Evolutionary conservation across 2,113 vertebrate species (phyloP), one percentile per base, ranked within the genome.

Genomic region (Elephantulus edwardii): DNA sequence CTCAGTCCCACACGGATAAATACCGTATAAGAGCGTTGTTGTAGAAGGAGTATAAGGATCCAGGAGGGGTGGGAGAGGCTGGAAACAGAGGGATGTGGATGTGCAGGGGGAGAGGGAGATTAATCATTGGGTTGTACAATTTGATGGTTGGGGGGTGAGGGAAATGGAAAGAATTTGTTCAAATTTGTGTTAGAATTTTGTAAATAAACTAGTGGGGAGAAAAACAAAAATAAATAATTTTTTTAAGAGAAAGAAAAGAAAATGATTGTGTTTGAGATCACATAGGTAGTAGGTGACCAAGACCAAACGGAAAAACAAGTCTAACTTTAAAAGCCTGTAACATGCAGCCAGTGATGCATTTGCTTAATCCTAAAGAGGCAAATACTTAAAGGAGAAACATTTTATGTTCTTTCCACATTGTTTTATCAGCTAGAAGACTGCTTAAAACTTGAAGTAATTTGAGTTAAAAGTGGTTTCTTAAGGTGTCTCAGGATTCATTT

Each of bases 351-450:
- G 35, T 40, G 60, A n/a, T 77, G 4, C 35, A 77, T 66, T 85
- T 66, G 77, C 58, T 75, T 86, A n/a, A 24, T 88, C n/a, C 64
- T 72, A 80, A 89, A 38, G 48, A 86, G 70, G 19, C 10, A 94
- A 54, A 24, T 93, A n/a, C 83, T 40, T 56, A 90, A 89, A 91
- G 66, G 86, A 90, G 50, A 94, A 84, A 71, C 19, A 74, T 30
- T 40, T 91, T 62, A 48, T 79, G 74, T 75, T n/a, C n/a, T n/a
- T n/a, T n/a, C n/a, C 56, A 83, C 19, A 62, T 87, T 82, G 40
- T 83, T 90, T 66, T 79, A 70, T 88, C 52, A 90, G 50, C 71
- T 24, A 8, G 71, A 88, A 92, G 60, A 44, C 46, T 62, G 54
- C 64, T 76, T 22, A 74, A 60, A 24, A 42, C 52, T 88, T 82